Percentiles rank a stretch among this genome's conserved stretches.
These are phyloP conservation scores for Aphrophora alni DNA, from an alignment of 2,888 invertebrate species.

Conservation along the genomic window DNA sequence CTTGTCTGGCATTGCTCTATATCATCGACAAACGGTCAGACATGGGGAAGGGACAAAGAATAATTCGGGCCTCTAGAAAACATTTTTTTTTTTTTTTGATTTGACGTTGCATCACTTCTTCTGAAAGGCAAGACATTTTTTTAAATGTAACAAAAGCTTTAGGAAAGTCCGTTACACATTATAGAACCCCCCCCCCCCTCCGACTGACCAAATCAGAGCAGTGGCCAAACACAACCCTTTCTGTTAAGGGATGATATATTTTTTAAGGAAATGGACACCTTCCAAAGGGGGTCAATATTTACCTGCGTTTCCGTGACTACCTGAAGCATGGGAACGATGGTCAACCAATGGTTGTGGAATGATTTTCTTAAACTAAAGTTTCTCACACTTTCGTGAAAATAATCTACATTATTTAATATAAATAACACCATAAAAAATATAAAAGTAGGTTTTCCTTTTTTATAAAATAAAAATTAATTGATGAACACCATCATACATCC, in stretches of 20 bases:
- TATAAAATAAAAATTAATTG: too few relatives aligned
- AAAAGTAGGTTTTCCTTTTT: too few relatives aligned
- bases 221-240: neutral
- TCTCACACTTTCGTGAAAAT: too few relatives aligned
- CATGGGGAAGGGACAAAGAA: neutral
- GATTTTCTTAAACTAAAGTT: too few relatives aligned
- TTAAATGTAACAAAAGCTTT: neutral
- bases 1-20: neutral
- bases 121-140: neutral
- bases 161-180: neutral
- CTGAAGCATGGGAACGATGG: neutral
- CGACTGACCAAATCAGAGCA: neutral
- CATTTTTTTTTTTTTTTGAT: neutral
- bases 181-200: neutral
- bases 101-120: neutral
- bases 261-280: neutral
- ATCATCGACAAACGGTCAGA: too few relatives aligned
- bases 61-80: neutral
- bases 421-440: too few relatives aligned
- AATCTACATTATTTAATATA: too few relatives aligned
- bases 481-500: too few relatives aligned
- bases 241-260: neutral
- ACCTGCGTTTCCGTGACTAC: neutral
- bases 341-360: too few relatives aligned
- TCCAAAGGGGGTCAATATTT: neutral